Base-by-base conservation (phyloP, 2,888 invertebrate genomes). In the Agonopterix arenella region DNA sequence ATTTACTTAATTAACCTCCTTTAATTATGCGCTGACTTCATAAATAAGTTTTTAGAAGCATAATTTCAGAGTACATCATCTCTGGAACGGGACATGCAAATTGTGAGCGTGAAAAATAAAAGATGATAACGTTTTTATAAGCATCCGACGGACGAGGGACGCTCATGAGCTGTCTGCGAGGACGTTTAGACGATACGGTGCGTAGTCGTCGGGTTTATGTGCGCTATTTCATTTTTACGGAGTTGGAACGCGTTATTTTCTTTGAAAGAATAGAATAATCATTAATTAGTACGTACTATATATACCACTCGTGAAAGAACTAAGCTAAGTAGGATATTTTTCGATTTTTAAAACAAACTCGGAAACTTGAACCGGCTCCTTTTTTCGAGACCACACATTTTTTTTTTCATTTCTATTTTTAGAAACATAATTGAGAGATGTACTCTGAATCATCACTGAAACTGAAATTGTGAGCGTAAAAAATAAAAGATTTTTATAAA, bases 401-500 rank as follows among this genome's bases (percentile, higher is more conserved):
- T 4, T 18, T 18, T 18, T 4, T 2, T 18, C 18, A 2, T 18
- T 18, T 18, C 18, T 4, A 18, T 77, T 76, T 76, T 72, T 68
- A 68, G 65, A 44, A 71, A 77, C 70, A 83, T 84, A 83, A 84
- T 84, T 77, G 64, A 69, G 61, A 79, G 80, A n/a, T n/a, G n/a
- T 80, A 77, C 77, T n/a, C n/a, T n/a, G n/a, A n/a, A 84, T 85
- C 84, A 84, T 81, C 77, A 80, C 80, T 78, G 76, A 71, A 84
- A 79, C 81, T 86, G 83, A 84, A 86, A 88, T 88, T 84, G 77
- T 71, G 68, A 68, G 69, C 64, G 72, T 77, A 75, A 68, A 83
- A 84, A 86, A 84, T 84, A 85, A 85, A 88, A 88, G 75, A 81
- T 80, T 88, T 86, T 83, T 79, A 79, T 80, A 79, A 73, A 75